Evolutionary conservation across 2,797 vertebrate species (phyloP), one percentile per base, ranked within the genome.

Genomic region (Peromyscus eremicus): DNA sequence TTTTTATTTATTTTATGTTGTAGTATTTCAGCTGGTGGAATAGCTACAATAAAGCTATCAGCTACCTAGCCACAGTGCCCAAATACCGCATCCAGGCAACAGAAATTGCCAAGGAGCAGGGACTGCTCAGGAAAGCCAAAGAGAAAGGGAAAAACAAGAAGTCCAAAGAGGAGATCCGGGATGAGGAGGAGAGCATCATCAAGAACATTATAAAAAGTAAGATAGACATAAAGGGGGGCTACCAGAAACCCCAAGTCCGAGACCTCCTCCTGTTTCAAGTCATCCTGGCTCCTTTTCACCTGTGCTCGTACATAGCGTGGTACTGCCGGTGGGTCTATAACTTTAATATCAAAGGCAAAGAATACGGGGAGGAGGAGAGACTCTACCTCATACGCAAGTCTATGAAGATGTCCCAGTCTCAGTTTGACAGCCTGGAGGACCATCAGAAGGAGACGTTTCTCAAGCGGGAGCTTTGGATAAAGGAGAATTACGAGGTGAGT

Each of bases 11-110:
- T 97, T 89, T 75, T 94, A 89, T 97, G 93, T 98, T 98, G 23
- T 96, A 99, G 99, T 99, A 99, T 98, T 99, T 99, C 99, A 99
- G 99, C 98, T 99, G 99, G 99, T 99, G 99, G 99, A 99, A 99
- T 98, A 99, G 99, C 98, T 99, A 99, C 97, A 99, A 99, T 10
- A 99, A 99, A 98, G 99, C 99, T 93, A 99, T 99, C 98, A 99
- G 98, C 98, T 99, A 99, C 98, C 98, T 99, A 97, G 98, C 99
- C 92, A 99, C 99, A 0, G 99, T 99, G 93, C 99, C 99, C 97
- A 99, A 99, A 98, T 99, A 99, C 97, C 99, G 99, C 5, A 99
- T 99, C 98, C 99, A 99, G 98, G 99, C 99, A 52, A 99, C 98
- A 6, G 99, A 99, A 97, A 99, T 99, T 43, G 99, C 99, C 88